Conservation (phyloP, 2,797 vertebrate species). For the Australoheros facetus region DNA sequence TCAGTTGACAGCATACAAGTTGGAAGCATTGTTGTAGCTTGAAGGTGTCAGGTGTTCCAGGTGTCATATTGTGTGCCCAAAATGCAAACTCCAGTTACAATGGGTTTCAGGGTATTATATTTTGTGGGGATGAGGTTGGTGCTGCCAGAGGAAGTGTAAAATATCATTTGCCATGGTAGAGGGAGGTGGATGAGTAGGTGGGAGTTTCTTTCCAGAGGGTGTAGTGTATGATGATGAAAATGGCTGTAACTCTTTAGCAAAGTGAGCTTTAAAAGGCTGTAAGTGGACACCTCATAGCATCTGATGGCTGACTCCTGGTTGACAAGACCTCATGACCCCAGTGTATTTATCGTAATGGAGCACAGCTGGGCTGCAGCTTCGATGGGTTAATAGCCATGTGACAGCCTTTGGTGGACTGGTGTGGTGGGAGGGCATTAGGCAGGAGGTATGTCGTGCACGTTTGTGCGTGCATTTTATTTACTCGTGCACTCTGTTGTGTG, state of each 20-base stretch:
- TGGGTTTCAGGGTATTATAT: not conserved
- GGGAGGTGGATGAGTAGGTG: conserved; percentile 32
- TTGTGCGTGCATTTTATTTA: conserved; percentile 59
- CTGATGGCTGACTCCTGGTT: conserved; percentile 60
- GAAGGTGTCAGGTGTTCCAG: conserved; percentile 50
- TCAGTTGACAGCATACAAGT: not conserved
- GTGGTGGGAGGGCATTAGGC: not conserved
- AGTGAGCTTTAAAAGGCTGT: conserved; percentile 69
- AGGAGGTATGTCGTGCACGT: conserved; percentile 24
- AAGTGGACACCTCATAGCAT: conserved; percentile 68
- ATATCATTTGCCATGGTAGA: conserved; percentile 63
- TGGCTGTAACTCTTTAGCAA: conserved; percentile 63
- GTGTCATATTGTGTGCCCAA: conserved; percentile 38
- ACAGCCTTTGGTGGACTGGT: conserved; percentile 39
- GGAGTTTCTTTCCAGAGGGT: conserved; percentile 48
- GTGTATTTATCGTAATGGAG: conserved; percentile 74
- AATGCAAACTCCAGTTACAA: conserved; percentile 47
- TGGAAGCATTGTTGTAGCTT: not conserved
- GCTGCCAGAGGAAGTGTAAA: conserved; percentile 61
- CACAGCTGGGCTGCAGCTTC: conserved; percentile 72
- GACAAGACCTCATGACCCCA: conserved; percentile 57
- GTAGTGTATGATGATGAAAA: conserved; percentile 60
- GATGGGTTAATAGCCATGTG: conserved; percentile 75
- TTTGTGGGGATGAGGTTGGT: conserved; percentile 11
- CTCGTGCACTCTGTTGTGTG: conserved; percentile 51